phyloP scores from a whole-genome alignment of 2,888 invertebrate genomes.

The Chrysolina oricalcia region DNA sequence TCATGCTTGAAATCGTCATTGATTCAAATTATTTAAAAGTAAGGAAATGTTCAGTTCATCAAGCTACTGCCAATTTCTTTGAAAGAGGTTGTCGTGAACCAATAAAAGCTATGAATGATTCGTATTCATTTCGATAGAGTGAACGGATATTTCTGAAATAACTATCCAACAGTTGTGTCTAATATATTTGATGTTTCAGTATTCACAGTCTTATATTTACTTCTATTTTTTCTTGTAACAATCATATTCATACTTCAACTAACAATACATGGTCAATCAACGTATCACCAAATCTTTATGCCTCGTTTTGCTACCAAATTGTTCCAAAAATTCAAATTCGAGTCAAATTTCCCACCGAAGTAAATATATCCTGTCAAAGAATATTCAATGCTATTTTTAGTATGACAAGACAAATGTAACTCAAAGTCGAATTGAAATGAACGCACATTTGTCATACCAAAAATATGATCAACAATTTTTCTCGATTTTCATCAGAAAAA shows the following conservation, averaged over 20 bases:
- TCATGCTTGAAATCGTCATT: too few relatives aligned
- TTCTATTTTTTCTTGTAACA: conserved; percentile 11
- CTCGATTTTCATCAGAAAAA: not conserved
- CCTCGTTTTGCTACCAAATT: not conserved
- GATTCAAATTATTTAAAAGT: too few relatives aligned
- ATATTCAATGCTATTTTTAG: not conserved
- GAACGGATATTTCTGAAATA: not conserved
- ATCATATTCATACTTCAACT: conserved; percentile 12
- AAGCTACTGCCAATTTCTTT: not conserved
- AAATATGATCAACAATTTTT: conserved; percentile 19
- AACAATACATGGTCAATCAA: not conserved
- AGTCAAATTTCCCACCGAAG: not conserved
- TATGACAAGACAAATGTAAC: not conserved
- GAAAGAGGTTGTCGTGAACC: not conserved
- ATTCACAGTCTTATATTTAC: conserved; percentile 23
- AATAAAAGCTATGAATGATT: not conserved
- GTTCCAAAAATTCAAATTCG: not conserved
- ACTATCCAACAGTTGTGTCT: conserved; percentile 11
- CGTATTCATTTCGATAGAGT: not conserved
- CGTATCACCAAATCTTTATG: not conserved
- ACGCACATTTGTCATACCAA: not conserved
- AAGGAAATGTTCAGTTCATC: not conserved
- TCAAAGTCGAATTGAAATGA: not conserved
- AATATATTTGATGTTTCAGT: conserved; percentile 14
- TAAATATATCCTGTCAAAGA: conserved; percentile 20